Evolutionary conservation across 2,888 invertebrate species (phyloP).

Genomic region (Napeogenes inachia): DNA sequence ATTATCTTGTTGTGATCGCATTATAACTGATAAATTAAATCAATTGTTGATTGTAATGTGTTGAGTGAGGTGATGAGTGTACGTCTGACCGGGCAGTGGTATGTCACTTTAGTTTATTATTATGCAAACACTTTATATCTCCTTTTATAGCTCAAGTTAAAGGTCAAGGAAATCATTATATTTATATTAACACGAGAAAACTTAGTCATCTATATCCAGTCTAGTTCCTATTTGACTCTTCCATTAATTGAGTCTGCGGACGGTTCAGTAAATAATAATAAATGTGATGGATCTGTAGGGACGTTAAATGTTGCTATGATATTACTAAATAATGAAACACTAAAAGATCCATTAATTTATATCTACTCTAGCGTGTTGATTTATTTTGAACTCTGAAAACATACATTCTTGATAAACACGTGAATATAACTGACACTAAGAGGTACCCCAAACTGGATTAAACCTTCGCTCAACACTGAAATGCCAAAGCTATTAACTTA

Average conservation of each 20-base stretch:
- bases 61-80: neutral
- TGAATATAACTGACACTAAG: conserved; percentile 19
- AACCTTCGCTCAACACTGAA: conserved; percentile 36
- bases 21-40: neutral
- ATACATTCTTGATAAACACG: conserved; percentile 9
- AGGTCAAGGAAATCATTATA: conserved; percentile 6
- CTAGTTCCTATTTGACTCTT: neutral
- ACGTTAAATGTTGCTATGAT: no score
- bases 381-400: neutral
- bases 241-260: neutral
- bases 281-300: no score
- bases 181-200: neutral
- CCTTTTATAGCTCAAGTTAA: conserved; percentile 3
- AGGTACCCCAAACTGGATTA: conserved; percentile 18
- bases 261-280: no score
- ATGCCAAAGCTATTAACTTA: conserved; percentile 59
- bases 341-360: no score
- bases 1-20: no score
- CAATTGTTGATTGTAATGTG: neutral
- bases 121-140: conserved; percentile 2
- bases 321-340: no score
- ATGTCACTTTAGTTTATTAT: neutral
- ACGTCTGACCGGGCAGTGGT: neutral
- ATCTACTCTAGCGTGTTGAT: no score
- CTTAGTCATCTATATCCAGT: neutral